Conservation (phyloP, 2,888 invertebrate genomes). For the Marronus borbonicus region DNA sequence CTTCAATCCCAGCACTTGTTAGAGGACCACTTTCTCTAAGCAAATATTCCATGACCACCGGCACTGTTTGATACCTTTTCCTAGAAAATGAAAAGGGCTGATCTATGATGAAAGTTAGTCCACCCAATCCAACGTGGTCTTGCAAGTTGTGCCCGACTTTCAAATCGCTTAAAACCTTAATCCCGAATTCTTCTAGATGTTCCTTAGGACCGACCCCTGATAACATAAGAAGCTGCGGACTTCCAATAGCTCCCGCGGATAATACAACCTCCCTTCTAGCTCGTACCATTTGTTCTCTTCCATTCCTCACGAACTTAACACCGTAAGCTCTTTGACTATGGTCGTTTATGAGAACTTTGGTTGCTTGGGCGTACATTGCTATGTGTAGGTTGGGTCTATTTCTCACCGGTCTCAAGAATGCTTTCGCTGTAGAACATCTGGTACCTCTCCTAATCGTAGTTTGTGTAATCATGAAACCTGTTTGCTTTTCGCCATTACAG, state of each 20-base stretch:
- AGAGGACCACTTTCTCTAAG: constrained; percentile 86
- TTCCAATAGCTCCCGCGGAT: constrained; percentile 90
- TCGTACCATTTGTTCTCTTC: constrained; percentile 77
- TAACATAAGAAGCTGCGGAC: constrained; percentile 92
- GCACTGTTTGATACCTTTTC: constrained; percentile 82
- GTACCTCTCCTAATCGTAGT: constrained; percentile 84
- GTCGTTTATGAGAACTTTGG: constrained; percentile 79
- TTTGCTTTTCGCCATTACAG: constrained; percentile 86
- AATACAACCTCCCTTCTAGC: constrained; percentile 88
- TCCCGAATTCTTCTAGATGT: constrained; percentile 80
- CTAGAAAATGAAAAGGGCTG: constrained; percentile 86
- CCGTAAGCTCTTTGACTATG: constrained; percentile 81
- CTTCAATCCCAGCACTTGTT: constrained; percentile 90
- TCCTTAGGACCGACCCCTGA: constrained; percentile 90
- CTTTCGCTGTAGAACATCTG: constrained; percentile 90
- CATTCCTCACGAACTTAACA: constrained; percentile 81
- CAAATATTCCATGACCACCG: constrained; percentile 87
- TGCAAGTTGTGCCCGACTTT: constrained; percentile 88
- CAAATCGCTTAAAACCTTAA: constrained; percentile 82
- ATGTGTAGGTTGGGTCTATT: constrained; percentile 85
- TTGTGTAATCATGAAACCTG: constrained; percentile 90
- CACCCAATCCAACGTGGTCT: constrained; percentile 91
- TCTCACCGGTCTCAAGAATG: constrained; percentile 87
- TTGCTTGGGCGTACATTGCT: constrained; percentile 83
- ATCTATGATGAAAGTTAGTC: constrained; percentile 86